Percentiles rank a stretch among this genome's conserved stretches.
Evolutionary conservation across 2,888 invertebrate genomes (phyloP).

Genomic region (Neoitamus cyanurus): DNA sequence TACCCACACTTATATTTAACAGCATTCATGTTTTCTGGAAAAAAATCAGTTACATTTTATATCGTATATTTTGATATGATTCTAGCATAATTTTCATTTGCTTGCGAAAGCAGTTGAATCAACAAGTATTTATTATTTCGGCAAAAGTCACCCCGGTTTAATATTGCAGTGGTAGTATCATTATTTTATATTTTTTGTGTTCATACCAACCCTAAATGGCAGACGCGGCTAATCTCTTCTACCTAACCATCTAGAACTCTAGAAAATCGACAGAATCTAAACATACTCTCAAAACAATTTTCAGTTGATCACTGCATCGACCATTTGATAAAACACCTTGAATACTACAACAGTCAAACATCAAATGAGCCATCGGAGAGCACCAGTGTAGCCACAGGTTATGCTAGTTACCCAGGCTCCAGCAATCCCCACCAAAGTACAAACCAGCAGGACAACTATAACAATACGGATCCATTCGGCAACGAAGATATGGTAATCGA

Average conservation of each 20-base stretch:
- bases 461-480: neutral
- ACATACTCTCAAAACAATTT: neutral
- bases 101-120: too few relatives aligned
- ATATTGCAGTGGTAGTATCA: too few relatives aligned
- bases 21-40: too few relatives aligned
- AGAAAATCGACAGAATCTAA: neutral
- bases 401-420: neutral
- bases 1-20: too few relatives aligned
- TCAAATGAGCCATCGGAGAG: neutral
- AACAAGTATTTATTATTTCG: too few relatives aligned
- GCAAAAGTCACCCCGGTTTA: too few relatives aligned
- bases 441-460: neutral
- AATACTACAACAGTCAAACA: neutral
- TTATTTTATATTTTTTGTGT: too few relatives aligned
- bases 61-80: too few relatives aligned
- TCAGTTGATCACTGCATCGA: conserved; percentile 49
- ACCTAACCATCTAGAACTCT: neutral
- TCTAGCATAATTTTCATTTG: too few relatives aligned
- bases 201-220: too few relatives aligned
- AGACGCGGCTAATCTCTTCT: too few relatives aligned
- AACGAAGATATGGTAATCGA: conserved; percentile 14
- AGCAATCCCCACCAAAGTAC: neutral
- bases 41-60: too few relatives aligned
- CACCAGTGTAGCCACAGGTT: neutral
- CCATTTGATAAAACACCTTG: conserved; percentile 39